These are phyloP conservation scores for Regulus satrapa DNA, from an alignment of 2,113 vertebrate genomes.

Conservation along the genomic window DNA sequence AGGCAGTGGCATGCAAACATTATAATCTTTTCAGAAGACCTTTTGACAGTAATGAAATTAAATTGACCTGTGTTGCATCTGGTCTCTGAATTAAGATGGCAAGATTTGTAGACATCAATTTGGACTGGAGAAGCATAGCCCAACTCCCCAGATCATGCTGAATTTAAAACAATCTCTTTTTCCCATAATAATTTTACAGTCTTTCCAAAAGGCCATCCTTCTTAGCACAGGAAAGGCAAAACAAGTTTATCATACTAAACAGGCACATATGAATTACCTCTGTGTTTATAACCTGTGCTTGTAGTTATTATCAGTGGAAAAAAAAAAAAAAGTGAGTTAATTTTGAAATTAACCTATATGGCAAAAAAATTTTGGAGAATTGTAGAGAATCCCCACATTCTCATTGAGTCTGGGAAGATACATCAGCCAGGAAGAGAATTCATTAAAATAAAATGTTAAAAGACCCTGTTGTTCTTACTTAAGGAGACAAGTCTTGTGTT, in stretches of 20 bases:
- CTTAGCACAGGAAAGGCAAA: conserved; percentile 8
- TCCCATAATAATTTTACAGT: neutral
- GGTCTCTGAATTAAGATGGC: conserved; percentile 47
- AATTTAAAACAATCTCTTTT: conserved; percentile 30
- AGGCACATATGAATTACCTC: neutral
- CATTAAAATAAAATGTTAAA: neutral
- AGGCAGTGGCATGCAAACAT: neutral
- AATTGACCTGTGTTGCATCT: conserved; percentile 53
- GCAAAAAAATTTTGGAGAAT: neutral
- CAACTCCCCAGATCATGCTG: neutral
- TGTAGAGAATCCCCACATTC: neutral
- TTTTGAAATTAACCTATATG: neutral
- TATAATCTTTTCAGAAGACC: conserved; percentile 42
- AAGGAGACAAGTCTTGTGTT: neutral
- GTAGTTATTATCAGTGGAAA: neutral
- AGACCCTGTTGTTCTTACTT: neutral
- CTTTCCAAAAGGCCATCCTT: neutral
- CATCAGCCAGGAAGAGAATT: neutral
- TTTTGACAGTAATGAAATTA: conserved; percentile 65
- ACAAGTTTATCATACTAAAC: neutral
- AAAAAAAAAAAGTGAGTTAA: neutral
- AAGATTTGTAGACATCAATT: conserved; percentile 16
- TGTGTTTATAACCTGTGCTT: neutral
- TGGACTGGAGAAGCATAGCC: neutral
- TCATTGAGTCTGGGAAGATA: neutral